phyloP scores from a whole-genome alignment of 2,113 vertebrate species.

The Patagioenas fasciata region DNA sequence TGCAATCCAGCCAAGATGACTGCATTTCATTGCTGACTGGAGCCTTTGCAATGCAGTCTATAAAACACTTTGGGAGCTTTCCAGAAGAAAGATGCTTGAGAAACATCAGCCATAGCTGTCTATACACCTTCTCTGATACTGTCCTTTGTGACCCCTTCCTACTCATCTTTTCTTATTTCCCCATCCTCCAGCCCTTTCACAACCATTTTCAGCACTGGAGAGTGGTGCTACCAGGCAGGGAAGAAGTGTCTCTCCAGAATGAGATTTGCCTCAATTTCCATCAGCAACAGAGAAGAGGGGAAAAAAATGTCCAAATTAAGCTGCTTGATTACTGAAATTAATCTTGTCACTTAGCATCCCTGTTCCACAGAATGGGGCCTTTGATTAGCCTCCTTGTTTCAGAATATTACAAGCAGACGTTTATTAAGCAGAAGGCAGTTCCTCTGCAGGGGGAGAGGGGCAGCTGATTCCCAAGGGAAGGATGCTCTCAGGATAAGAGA shows the following conservation, averaged over 20 bases:
- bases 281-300: slow-evolving; percentile 66
- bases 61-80: slow-evolving; percentile 52
- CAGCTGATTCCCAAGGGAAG: slow-evolving; percentile 29
- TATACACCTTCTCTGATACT: not conserved
- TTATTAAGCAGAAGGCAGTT: slow-evolving; percentile 74
- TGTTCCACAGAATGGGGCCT: slow-evolving; percentile 74
- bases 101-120: not conserved
- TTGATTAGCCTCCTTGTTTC: slow-evolving; percentile 82
- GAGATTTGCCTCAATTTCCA: slow-evolving; percentile 75
- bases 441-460: slow-evolving; percentile 25
- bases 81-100: slow-evolving; percentile 14
- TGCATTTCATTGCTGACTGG: slow-evolving; percentile 42
- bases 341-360: slow-evolving; percentile 79
- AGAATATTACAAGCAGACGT: slow-evolving; percentile 76
- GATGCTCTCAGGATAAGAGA: not conserved
- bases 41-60: slow-evolving; percentile 4
- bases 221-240: slow-evolving; percentile 14
- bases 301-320: slow-evolving; percentile 77
- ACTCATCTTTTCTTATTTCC: not conserved
- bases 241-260: slow-evolving; percentile 61
- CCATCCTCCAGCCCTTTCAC: not conserved
- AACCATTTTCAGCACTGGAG: not conserved
- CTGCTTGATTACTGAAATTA: slow-evolving; percentile 83
- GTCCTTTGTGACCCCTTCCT: not conserved
- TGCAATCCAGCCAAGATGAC: slow-evolving; percentile 45